Evolutionary conservation across 1,140 invertebrate genomes (phyloP).

Genomic region (Arion vulgaris): DNA sequence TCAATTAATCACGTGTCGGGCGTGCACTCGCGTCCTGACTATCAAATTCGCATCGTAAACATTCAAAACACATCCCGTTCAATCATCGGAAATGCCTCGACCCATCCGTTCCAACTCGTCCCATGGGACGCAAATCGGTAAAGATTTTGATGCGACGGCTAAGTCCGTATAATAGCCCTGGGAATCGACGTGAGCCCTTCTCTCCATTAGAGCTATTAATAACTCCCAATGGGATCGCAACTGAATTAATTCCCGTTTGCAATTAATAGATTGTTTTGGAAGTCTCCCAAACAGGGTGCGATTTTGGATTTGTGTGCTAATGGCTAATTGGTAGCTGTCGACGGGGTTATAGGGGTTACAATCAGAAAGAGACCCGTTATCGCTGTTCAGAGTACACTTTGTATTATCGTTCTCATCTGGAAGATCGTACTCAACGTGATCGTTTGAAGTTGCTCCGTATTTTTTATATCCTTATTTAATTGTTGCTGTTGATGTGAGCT

Average conservation of each 20-base stretch:
- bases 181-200: conserved; percentile 23
- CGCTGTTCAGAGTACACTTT: neutral
- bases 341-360: neutral
- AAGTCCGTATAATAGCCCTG: conserved; percentile 29
- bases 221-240: conserved; percentile 24
- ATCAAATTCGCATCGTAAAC: conserved; percentile 37
- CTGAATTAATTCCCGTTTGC: conserved; percentile 35
- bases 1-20: conserved; percentile 22
- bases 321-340: conserved; percentile 31
- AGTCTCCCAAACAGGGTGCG: conserved; percentile 21
- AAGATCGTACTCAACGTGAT: neutral
- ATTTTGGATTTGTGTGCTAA: conserved; percentile 30
- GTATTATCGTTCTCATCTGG: conserved; percentile 3
- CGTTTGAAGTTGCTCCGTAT: neutral
- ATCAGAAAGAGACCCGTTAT: neutral
- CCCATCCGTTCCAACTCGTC: neutral
- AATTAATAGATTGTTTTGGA: conserved; percentile 39
- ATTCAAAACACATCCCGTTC: conserved; percentile 30
- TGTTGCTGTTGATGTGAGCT: neutral
- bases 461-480: neutral
- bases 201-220: conserved; percentile 40
- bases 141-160: conserved; percentile 28
- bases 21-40: conserved; percentile 3
- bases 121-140: conserved; percentile 20
- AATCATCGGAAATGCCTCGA: conserved; percentile 33